Base-by-base conservation (phyloP, 2,113 vertebrate species). In the Delphinapterus leucas region DNA sequence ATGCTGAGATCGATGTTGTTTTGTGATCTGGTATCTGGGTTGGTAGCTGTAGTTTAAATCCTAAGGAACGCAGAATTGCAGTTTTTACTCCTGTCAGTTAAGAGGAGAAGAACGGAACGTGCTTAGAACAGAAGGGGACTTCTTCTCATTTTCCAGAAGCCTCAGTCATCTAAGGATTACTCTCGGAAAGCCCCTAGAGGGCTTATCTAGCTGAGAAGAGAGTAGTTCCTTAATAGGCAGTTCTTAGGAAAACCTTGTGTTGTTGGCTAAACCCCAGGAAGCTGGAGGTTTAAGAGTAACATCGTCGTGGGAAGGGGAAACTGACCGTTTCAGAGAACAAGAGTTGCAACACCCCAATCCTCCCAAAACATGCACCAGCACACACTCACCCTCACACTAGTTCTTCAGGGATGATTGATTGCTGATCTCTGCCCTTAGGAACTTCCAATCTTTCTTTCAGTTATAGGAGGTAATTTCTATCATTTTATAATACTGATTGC, bases 11-110 rank as follows among this genome's bases (percentile, higher is more conserved):
- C 17, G 86, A 49, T 13, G 26, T 41, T 33, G 21, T 26, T 92
- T 67, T 89, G 31, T 71, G 36, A 85, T 81, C 49, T 63, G 49
- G 17, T 70, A 1, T 87, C 55, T 87, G 33, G n/a, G 33, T 95
- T 38, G 44, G 15, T 23, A 81, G 31, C 53, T 61, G 6, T 68
- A 38, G 41, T 65, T 95, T 77, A 61, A 74, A 68, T 91, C 90
- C 31, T 88, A 86, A 96, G 28, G 60, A 86, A 94, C 90, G 49
- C 53, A 86, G 95, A 86, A 74, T 68, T 63, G 25, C 23, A 28
- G 41, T 58, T 47, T 58, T 41, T 3, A 81, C 23, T 97, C 18
- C 33, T 47, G 5, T 70, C 53, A 53, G 0, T 76, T 67, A 79
- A 63, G 71, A 53, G 31, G 26, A 65, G 14, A 47, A 13, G 23